Base-by-base conservation (phyloP, 2,113 vertebrate species). In the Prunella fulvescens region DNA sequence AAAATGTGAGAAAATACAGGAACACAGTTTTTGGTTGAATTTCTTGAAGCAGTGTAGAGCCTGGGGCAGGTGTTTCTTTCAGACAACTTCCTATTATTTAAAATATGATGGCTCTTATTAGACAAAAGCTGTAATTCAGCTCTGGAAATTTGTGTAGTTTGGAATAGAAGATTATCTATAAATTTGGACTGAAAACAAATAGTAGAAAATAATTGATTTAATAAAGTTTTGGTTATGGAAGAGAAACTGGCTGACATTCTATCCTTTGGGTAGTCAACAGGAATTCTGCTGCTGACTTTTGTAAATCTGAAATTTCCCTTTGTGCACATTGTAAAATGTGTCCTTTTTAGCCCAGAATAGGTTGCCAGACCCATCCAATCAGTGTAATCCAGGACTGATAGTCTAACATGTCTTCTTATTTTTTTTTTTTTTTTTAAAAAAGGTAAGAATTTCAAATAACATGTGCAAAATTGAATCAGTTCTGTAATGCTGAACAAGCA, bases 11-110 rank as follows among this genome's bases (percentile, higher is more conserved):
- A 14, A 91, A 40, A 50, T 3, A 90, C 53, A 94, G 73, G 70
- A 33, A 29, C 3, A 14, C 7, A 42, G 50, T 91, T 95, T 97
- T 87, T 95, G 69, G 62, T 87, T 88, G 86, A 81, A 71, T 95
- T 97, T 95, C 77, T 90, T 94, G 83, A 91, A 86, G 92, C 84
- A 88, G 64, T 91, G 62, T 70, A 93, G 93, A 89, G 77, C 73
- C 92, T 3, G 58, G 78, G 87, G 69, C 81, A 95, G 77, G 61
- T 95, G 47, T 94, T 96, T 94, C 82, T 93, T 56, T 79, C 31
- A 42, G 81, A n/a, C 15, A 31, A 26, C 71, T 85, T 64, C 35
- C 48, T 86, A 1, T 76, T 4, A 5, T 65, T 85, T 79, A 44
- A 50, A 66, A 51, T 57, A 54, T 13, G 16, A 28, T 77, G 35